Conservation (phyloP, 2,797 vertebrate species). For the Pseudochromis fuscus region DNA sequence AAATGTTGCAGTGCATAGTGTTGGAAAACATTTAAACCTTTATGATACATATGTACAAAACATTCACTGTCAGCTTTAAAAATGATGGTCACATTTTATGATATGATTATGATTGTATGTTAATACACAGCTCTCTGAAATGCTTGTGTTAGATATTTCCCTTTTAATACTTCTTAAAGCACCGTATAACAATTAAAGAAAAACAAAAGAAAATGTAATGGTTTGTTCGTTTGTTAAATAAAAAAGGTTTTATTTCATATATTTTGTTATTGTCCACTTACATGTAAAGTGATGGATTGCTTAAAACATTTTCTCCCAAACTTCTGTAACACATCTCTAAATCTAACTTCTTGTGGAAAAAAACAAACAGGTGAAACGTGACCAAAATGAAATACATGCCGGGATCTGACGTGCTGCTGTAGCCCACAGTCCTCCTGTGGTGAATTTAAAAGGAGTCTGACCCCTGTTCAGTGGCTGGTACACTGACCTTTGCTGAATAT, state of each 20-base stretch:
- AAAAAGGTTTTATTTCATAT: too few species aligned
- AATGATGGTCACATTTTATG: too few species aligned
- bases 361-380: not conserved
- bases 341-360: not conserved
- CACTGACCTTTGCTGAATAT: conserved; percentile 13
- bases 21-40: too few species aligned
- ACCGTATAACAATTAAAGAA: too few species aligned
- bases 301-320: not conserved
- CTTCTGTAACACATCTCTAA: not conserved
- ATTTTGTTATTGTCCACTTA: not conserved
- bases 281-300: not conserved
- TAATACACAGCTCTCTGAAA: not conserved
- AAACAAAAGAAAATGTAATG: too few species aligned
- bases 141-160: too few species aligned
- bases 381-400: conserved; percentile 19
- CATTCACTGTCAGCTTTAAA: too few species aligned
- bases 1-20: too few species aligned
- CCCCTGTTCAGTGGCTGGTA: not conserved
- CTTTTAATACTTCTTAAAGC: too few species aligned
- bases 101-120: not conserved
- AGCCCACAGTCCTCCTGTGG: conserved; percentile 29
- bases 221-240: too few species aligned
- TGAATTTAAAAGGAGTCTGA: conserved; percentile 1
- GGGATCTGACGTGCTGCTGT: not conserved
- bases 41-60: too few species aligned